Percentiles rank a stretch among this genome's conserved stretches.
These are phyloP conservation scores for Drosophila persimilis DNA, from an alignment of 1,140 invertebrate genomes.

Conservation along the genomic window DNA sequence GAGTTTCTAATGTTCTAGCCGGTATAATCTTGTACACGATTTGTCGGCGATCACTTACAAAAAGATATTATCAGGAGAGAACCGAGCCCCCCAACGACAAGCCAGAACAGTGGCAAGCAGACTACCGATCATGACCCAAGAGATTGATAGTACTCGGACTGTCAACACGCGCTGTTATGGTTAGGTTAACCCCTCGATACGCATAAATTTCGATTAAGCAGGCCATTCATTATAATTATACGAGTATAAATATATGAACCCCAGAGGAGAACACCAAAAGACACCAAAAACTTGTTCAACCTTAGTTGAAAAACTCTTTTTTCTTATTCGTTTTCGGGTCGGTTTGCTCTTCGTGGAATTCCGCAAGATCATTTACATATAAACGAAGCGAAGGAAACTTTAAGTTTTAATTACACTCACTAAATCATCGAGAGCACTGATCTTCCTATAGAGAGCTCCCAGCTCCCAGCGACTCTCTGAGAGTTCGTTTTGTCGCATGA, in stretches of 20 bases:
- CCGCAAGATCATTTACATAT: conserved; percentile 76
- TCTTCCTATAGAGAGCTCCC: conserved; percentile 21
- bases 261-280: conserved; percentile 6
- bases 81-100: too few species aligned
- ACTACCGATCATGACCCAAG: conserved; percentile 22
- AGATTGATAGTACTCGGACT: conserved; percentile 58
- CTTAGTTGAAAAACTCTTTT: conserved; percentile 52
- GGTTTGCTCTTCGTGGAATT: conserved; percentile 68
- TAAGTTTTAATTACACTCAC: conserved; percentile 77
- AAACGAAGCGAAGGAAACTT: conserved; percentile 68
- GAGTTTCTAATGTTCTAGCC: conserved; percentile 33
- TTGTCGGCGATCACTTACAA: conserved; percentile 60
- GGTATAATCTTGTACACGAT: conserved; percentile 51
- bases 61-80: conserved; percentile 45
- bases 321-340: conserved; percentile 32
- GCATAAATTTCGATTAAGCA: conserved; percentile 77
- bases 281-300: conserved; percentile 66
- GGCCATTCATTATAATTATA: conserved; percentile 60
- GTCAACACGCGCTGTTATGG: conserved; percentile 64
- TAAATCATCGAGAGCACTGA: conserved; percentile 71
- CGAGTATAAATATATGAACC: conserved; percentile 16
- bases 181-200: conserved; percentile 37
- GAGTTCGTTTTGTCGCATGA: conserved; percentile 67
- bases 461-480: conserved; percentile 20
- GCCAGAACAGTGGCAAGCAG: conserved; percentile 37